Base-by-base conservation (phyloP, 2,797 vertebrate genomes). In the Eleutherodactylus coqui region DNA sequence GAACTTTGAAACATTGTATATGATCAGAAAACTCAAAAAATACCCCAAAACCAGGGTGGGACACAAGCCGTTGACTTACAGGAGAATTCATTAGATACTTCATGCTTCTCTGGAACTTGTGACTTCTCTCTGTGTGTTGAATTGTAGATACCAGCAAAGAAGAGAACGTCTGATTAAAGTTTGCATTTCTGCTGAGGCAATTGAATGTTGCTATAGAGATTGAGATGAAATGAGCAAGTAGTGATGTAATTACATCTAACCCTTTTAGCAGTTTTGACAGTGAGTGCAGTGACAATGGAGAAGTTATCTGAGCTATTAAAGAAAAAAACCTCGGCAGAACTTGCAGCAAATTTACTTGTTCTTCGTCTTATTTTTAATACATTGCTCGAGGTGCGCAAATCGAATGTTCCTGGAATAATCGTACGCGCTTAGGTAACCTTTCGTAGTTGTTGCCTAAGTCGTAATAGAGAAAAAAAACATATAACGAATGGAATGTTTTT, bases 191-290 rank as follows among this genome's bases (percentile, higher is more conserved):
- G 92, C 93, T 91, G 91, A 94, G 92, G 93, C 94, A 95, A 95
- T 92, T 92, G 92, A 93, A 95, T 95, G 96, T 97, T 97, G 94
- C 96, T 95, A 97, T 96, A 96, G 96, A 93, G 92, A 95, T 97
- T 93, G 93, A 95, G 94, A 96, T 93, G 94, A 96, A 96, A 95
- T 94, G 94, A 93, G 92, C 92, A 95, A 96, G 94, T 94, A 94
- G 93, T 95, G 93, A 95, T 94, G 95, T 96, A 95, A 96, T 97
- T 97, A 96, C 96, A 96, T 96, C 91, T 95, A 93, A 92, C 93
- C 94, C 93, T 92, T 95, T 96, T 96, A 95, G 94, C 94, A 94
- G 93, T 95, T 95, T 93, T 95, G 94, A 95, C 94, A 95, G 95
- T 92, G 91, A 93, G 90, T 89, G 90, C 84, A 89, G 90, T 91